These are phyloP conservation scores for Torymus texanus DNA, from an alignment of 2,888 invertebrate genomes.

Conservation along the genomic window DNA sequence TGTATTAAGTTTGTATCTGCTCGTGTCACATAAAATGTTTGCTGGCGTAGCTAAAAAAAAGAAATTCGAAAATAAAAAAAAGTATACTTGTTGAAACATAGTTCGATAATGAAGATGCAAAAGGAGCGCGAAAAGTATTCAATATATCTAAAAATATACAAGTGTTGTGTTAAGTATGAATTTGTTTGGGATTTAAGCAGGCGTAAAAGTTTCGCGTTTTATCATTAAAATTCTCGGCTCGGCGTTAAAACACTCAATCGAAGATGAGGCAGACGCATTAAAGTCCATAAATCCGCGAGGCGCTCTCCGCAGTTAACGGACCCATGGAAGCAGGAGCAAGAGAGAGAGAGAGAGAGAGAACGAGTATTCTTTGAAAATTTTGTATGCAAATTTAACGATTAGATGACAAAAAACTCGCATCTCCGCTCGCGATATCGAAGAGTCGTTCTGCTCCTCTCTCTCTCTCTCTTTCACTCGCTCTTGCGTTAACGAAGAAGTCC, in stretches of 20 bases:
- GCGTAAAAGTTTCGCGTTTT: background rate
- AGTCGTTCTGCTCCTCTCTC: conserved; percentile 7
- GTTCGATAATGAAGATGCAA: background rate
- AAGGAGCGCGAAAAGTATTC: background rate
- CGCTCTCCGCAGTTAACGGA: background rate
- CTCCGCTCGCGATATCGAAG: conserved; percentile 21
- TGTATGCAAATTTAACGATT: conserved; percentile 43
- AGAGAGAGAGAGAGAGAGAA: too few species aligned
- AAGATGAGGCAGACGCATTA: conserved; percentile 5
- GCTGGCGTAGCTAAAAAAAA: too few species aligned
- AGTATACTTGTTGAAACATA: too few species aligned
- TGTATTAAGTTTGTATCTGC: too few species aligned
- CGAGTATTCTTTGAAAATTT: conserved; percentile 25
- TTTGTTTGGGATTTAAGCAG: background rate
- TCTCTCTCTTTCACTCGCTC: background rate
- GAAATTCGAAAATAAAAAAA: too few species aligned
- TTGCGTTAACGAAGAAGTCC: conserved; percentile 31
- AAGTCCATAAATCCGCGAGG: conserved; percentile 9
- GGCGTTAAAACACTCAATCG: background rate
- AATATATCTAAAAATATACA: background rate
- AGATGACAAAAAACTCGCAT: conserved; percentile 41
- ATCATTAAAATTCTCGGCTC: conserved; percentile 18
- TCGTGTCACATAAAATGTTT: too few species aligned
- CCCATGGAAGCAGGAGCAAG: too few species aligned
- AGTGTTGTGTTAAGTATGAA: background rate